Conservation (phyloP, 1,140 invertebrate genomes). For the Panagrolaimus sp. region DNA sequence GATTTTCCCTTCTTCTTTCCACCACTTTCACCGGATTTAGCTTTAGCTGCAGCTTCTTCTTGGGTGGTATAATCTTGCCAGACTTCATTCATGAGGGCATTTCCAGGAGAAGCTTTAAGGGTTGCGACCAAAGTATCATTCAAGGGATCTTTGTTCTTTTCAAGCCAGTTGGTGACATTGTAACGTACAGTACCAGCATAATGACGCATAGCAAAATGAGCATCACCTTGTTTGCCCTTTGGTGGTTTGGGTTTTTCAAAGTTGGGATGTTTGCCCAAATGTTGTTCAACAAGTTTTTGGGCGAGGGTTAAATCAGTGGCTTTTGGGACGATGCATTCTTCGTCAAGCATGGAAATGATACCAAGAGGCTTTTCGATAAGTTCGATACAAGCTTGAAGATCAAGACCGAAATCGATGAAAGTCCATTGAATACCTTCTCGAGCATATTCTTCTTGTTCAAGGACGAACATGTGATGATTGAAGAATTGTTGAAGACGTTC, state of each 20-base stretch:
- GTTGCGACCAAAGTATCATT: slow-evolving; percentile 97
- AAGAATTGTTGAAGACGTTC: slow-evolving; percentile 99
- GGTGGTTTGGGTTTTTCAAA: slow-evolving; percentile 89
- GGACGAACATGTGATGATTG: slow-evolving; percentile 99
- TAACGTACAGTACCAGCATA: slow-evolving; percentile 96
- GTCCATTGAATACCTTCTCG: slow-evolving; percentile 95
- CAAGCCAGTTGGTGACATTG: slow-evolving; percentile 95
- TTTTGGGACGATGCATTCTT: slow-evolving; percentile 99
- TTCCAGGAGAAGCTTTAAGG: slow-evolving; percentile 63
- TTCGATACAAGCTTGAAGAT: slow-evolving; percentile 94
- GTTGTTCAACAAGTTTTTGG: slow-evolving; percentile 94
- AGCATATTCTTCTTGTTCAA: slow-evolving; percentile 99
- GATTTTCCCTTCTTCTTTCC: slow-evolving; percentile 59
- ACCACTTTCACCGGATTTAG: slow-evolving; percentile 54
- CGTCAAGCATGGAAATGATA: slow-evolving; percentile 99
- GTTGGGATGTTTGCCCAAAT: slow-evolving; percentile 94
- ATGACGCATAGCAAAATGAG: slow-evolving; percentile 96
- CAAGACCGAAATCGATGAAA: slow-evolving; percentile 99
- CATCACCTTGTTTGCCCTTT: slow-evolving; percentile 85
- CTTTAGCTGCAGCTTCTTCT: slow-evolving; percentile 55
- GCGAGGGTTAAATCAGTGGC: slow-evolving; percentile 95
- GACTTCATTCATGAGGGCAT: slow-evolving; percentile 28
- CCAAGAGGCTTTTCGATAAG: slow-evolving; percentile 99
- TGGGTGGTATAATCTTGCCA: slow-evolving; percentile 59
- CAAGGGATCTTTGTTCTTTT: slow-evolving; percentile 99